Conservation (phyloP, 2,888 invertebrate genomes). For the Oeneis ivallda region DNA sequence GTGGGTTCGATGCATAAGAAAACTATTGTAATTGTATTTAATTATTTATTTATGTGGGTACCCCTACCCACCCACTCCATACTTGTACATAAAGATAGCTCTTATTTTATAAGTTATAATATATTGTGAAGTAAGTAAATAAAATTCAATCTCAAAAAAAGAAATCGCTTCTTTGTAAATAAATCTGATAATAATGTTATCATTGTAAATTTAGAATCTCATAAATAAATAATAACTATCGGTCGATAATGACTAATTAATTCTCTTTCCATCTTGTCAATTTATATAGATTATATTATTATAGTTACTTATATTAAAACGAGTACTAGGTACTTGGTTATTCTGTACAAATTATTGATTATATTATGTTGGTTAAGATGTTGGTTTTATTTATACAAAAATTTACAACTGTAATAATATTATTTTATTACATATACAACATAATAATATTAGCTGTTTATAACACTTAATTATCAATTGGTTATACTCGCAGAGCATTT, state of each 20-base stretch:
- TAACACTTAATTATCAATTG: too few relatives aligned
- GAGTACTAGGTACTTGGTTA: conserved; percentile 70
- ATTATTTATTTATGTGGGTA: too few relatives aligned
- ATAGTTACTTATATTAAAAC: conserved; percentile 47
- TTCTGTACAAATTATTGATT: conserved; percentile 76
- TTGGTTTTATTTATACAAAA: conserved; percentile 39
- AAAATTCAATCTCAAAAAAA: neutral
- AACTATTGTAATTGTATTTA: too few relatives aligned
- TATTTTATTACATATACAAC: neutral
- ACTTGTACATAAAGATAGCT: neutral
- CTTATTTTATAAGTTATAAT: neutral
- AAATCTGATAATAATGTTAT: conserved; percentile 24
- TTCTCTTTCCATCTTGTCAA: conserved; percentile 57
- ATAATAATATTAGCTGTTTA: too few relatives aligned
- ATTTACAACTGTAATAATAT: neutral
- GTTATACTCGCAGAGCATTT: too few relatives aligned
- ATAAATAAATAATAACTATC: conserved; percentile 43
- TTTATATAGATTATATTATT: conserved; percentile 40
- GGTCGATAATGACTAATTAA: conserved; percentile 40
- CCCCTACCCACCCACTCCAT: neutral
- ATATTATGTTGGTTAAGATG: conserved; percentile 71
- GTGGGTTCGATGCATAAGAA: too few relatives aligned
- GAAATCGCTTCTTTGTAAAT: conserved; percentile 29
- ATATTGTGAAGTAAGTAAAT: neutral
- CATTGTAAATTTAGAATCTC: conserved; percentile 46